Evolutionary conservation across 2,888 invertebrate species (phyloP).

Genomic region (Andrena trimmerana): DNA sequence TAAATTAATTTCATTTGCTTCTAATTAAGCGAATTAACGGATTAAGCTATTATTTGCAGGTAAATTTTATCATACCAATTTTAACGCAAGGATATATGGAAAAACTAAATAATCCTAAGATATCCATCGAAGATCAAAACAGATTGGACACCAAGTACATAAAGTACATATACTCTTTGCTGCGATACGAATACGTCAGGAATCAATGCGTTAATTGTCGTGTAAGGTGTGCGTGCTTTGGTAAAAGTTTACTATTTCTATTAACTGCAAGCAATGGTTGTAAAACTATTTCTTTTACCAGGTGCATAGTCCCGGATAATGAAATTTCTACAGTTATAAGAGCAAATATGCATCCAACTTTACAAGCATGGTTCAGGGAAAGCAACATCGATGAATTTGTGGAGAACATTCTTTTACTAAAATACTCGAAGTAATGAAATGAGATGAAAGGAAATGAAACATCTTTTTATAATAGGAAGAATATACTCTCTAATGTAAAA

Average conservation of each 20-base stretch:
- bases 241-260: slow-evolving; percentile 20
- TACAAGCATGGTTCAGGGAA: slow-evolving; percentile 80
- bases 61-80: slow-evolving; percentile 87
- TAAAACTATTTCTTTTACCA: slow-evolving; percentile 53
- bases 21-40: slow-evolving; percentile 1
- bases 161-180: slow-evolving; percentile 77
- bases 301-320: slow-evolving; percentile 78
- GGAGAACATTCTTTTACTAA: slow-evolving; percentile 74
- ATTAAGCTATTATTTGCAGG: slow-evolving; percentile 82
- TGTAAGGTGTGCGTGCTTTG: slow-evolving; percentile 71
- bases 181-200: slow-evolving; percentile 76
- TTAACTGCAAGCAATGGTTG: background rate
- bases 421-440: slow-evolving; percentile 47
- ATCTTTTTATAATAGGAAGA: background rate
- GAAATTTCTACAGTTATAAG: slow-evolving; percentile 69
- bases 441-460: too few species aligned
- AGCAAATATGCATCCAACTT: slow-evolving; percentile 75
- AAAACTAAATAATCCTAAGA: slow-evolving; percentile 84
- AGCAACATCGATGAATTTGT: slow-evolving; percentile 74
- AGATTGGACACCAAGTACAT: slow-evolving; percentile 76
- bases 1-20: slow-evolving; percentile 66
- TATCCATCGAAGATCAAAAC: slow-evolving; percentile 46
- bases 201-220: slow-evolving; percentile 76
- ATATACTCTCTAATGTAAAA: background rate
- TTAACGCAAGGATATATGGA: slow-evolving; percentile 86